These are phyloP conservation scores for Okapia johnstoni DNA, from an alignment of 2,113 vertebrate genomes.

Conservation along the genomic window DNA sequence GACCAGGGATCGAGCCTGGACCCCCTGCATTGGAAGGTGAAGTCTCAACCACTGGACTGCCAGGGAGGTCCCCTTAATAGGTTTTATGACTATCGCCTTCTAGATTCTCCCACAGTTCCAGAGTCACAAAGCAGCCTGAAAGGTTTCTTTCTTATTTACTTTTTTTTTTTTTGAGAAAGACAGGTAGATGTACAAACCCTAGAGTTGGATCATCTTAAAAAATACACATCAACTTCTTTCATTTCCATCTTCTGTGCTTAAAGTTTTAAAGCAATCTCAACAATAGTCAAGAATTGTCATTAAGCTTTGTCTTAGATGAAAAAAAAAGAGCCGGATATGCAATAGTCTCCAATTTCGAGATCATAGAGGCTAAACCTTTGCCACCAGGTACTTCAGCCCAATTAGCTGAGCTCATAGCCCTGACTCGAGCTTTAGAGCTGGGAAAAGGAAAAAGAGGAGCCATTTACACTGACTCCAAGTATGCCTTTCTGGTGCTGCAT, in stretches of 20 bases:
- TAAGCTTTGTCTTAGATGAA: neutral
- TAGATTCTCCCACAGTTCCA: neutral
- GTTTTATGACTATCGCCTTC: neutral
- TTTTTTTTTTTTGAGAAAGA: no score
- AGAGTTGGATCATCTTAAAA: neutral
- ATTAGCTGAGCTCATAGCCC: neutral
- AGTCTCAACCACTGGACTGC: neutral
- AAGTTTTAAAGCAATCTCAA: neutral
- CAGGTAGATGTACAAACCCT: neutral
- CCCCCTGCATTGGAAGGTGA: neutral
- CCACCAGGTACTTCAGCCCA: neutral
- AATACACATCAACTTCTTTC: neutral
- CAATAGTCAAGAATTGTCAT: neutral
- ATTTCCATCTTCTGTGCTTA: neutral
- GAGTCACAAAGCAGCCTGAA: neutral
- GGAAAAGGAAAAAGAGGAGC: neutral
- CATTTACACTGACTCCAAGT: neutral
- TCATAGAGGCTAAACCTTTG: neutral
- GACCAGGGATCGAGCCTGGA: neutral
- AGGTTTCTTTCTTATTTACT: neutral
- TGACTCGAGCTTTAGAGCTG: neutral
- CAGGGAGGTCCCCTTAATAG: neutral
- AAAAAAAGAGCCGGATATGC: neutral
- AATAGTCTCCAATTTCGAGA: neutral
- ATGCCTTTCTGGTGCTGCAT: neutral